These are phyloP conservation scores for Drosophila santomea DNA, from an alignment of 1,140 invertebrate genomes.

Conservation along the genomic window DNA sequence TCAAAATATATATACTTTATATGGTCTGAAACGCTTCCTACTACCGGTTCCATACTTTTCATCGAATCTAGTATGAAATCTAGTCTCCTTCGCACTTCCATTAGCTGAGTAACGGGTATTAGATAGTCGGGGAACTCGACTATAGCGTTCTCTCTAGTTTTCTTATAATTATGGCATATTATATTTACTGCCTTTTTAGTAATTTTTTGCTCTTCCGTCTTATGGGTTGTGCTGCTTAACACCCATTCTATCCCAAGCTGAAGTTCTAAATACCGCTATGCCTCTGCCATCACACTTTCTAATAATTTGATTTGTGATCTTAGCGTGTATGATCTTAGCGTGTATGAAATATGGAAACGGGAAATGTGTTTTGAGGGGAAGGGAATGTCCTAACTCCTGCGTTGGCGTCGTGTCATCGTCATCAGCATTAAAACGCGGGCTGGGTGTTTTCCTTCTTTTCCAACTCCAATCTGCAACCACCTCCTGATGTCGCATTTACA, in stretches of 20 bases:
- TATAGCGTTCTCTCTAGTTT: no score
- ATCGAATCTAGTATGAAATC: no score
- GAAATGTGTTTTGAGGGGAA: constrained; percentile 36
- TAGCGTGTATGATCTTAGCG: constrained; percentile 81
- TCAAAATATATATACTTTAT: no score
- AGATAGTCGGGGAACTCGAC: no score
- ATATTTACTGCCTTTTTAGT: background rate
- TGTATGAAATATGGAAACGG: constrained; percentile 76
- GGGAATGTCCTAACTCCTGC: constrained; percentile 26
- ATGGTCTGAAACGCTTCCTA: no score
- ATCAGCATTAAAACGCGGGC: constrained; percentile 74
- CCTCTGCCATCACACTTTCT: constrained; percentile 71
- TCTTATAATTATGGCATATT: no score
- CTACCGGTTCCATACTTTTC: no score
- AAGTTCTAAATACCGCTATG: constrained; percentile 25
- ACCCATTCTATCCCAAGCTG: constrained; percentile 8
- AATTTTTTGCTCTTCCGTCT: constrained; percentile 5
- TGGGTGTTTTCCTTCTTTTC: constrained; percentile 42
- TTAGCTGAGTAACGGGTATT: no score
- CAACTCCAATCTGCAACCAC: constrained; percentile 42
- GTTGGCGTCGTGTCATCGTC: constrained; percentile 64
- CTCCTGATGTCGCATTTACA: constrained; percentile 70
- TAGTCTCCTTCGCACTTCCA: no score
- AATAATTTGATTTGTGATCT: constrained; percentile 84
- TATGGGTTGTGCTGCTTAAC: constrained; percentile 9